Base-by-base conservation (phyloP, 2,113 vertebrate species). In the Ictalurus furcatus region DNA sequence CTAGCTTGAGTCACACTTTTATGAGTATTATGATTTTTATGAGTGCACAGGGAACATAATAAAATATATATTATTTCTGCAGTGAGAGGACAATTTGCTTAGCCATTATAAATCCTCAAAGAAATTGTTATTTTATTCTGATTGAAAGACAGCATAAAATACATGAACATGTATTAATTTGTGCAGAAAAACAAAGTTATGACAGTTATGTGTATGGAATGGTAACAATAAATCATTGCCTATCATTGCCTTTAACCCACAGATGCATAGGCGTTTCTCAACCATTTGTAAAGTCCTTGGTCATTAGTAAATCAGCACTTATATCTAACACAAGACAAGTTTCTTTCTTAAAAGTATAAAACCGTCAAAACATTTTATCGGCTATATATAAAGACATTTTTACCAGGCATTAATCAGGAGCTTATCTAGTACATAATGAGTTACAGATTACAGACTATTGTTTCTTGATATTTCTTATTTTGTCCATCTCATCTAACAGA, bases 21-120 rank as follows among this genome's bases (percentile, higher is more conserved):
- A 71, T 83, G 63, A 34, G 34, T 85, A 58, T 81, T 90, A 56
- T 40, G 40, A 76, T 63, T 61, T 71, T 71, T 58, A 81, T 44
- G 67, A n/a, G 65, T 8, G 23, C 30, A 56, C 34, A 82, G 67
- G 61, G 65, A 61, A 12, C 65, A 74, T 85, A 76, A 76, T n/a
- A 67, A 30, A 69, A 48, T 87, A 37, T 0, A 83, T 34, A 63
- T 86, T 25, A 82, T 61, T 82, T 82, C 21, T n/a, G 54, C 7
- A 61, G 19, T 14, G 17, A 67, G 8, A 88, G n/a, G 52, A 13
- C 81, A 52, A 3, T 12, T 30, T 54, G 40, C n/a, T 69, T n/a
- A 71, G 84, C 21, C 19, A 56, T 69, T 52, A 0, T 30, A 21
- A 80, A 85, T 80, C 21, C 3, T 5, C 25, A n/a, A 71, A 79